Evolutionary conservation across 2,888 invertebrate species (phyloP), one percentile per base, ranked within the genome.

Genomic region (Euzophera pinguis): DNA sequence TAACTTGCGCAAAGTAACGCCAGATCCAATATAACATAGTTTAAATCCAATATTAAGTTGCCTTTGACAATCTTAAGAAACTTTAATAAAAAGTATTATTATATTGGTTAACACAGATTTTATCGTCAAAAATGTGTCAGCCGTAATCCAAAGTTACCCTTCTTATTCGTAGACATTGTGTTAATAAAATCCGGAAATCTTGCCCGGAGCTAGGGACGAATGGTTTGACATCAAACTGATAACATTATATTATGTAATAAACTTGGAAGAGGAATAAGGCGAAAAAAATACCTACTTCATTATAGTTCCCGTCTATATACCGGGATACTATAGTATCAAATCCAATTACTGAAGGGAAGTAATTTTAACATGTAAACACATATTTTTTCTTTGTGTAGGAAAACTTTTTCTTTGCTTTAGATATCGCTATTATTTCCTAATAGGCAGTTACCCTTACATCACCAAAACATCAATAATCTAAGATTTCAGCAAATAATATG

Each of bases 241-340:
- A 50, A 50, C 39, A 50, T 38, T 49, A 38, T 49, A 49, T 49
- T 12, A 39, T 29, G 32, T 13, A 16, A 32, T 50, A 50, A 50
- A 50, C 39, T 38, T 8, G 14, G 9, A 41, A 9, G 49, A 50
- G 32, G 39, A 39, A 49, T 39, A 49, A 8, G 49, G 38, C 38
- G 32, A 39, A 39, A 41, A 41, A 50, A 39, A 39, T 50, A 41
- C 22, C 22, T 22, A 22, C 39, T 39, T 16, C 13, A 39, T 50
- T 22, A 22, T 22, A 22, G 22, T 22, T 22, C 22, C 22, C 5
- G 22, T 22, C n/a, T n/a, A n/a, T n/a, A n/a, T n/a, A n/a, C n/a
- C n/a, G n/a, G n/a, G 4, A 29, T 29, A 32, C 2, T 32, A 32
- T 32, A 32, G 7, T 32, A 32, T 32, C 10, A 10, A 9, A 9